These are phyloP conservation scores for Vandiemenella viatica DNA, from an alignment of 2,888 invertebrate species.

Conservation along the genomic window DNA sequence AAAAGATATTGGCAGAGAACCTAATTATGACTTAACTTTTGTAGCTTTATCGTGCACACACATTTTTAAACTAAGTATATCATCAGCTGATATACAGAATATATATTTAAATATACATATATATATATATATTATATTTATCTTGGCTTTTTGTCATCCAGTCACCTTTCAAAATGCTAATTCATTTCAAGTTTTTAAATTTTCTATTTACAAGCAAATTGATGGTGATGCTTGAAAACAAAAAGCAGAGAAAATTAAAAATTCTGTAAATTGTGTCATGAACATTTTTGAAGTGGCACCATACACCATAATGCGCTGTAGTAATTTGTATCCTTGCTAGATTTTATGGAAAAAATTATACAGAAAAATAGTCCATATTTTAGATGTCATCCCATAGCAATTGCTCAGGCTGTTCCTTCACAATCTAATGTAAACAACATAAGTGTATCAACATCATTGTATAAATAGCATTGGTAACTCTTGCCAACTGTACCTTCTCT, in stretches of 20 bases:
- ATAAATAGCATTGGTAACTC: conserved; percentile 5
- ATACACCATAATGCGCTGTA: not conserved
- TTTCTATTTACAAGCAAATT: conserved; percentile 12
- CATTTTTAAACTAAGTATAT: conserved; percentile 10
- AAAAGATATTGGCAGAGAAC: conserved; percentile 17
- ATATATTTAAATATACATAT: conserved; percentile 5
- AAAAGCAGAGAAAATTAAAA: conserved; percentile 1
- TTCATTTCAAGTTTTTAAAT: conserved; percentile 12
- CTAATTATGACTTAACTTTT: conserved; percentile 14
- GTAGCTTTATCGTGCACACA: conserved; percentile 16
- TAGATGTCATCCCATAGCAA: conserved; percentile 11
- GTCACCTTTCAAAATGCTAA: conserved; percentile 9
- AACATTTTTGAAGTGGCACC: not conserved
- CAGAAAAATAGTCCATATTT: conserved; percentile 10
- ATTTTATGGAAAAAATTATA: conserved; percentile 5
- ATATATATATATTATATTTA: conserved; percentile 10
- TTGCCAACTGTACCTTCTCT: conserved; percentile 10
- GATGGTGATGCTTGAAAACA: conserved; percentile 11
- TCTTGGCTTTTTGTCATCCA: conserved; percentile 10
- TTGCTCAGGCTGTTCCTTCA: conserved; percentile 9
- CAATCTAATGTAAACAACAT: conserved; percentile 7
- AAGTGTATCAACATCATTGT: not conserved
- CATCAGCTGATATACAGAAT: conserved; percentile 2
- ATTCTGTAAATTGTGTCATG: not conserved
- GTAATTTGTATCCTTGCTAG: not conserved